Conservation (phyloP, 1,140 invertebrate species). For the Heliconius nattereri region DNA sequence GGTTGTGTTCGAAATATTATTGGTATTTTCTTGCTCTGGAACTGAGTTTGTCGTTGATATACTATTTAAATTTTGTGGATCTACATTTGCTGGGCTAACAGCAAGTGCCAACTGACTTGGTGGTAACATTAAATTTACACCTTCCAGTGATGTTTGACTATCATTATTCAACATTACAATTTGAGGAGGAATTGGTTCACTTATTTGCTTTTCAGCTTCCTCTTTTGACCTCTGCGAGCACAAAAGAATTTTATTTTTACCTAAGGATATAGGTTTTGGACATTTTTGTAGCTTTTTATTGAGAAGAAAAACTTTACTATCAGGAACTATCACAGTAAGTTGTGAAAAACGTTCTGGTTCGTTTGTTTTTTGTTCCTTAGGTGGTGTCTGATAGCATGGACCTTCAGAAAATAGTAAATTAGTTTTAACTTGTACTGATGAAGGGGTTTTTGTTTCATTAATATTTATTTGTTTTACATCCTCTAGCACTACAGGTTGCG, state of each 20-base stretch:
- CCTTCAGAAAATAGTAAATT: neutral
- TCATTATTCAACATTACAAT: neutral
- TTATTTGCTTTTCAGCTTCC: neutral
- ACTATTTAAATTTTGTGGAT: constrained; percentile 30
- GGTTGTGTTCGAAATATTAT: neutral
- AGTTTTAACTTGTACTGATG: neutral
- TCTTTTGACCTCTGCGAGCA: constrained; percentile 19
- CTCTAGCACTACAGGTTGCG: neutral
- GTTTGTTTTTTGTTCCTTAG: neutral
- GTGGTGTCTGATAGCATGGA: neutral
- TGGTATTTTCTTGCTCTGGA: neutral
- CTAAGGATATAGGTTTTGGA: constrained; percentile 39
- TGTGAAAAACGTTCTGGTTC: neutral
- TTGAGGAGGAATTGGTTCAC: neutral
- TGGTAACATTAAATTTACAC: constrained; percentile 50
- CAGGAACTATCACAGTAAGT: neutral
- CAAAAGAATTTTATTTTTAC: constrained; percentile 47
- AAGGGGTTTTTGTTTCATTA: neutral
- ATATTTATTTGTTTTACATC: neutral
- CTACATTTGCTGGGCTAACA: constrained; percentile 44
- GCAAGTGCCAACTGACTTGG: constrained; percentile 46
- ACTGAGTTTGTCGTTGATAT: constrained; percentile 19
- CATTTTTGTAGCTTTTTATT: constrained; percentile 3
- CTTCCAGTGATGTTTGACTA: constrained; percentile 39
- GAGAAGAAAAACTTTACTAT: constrained; percentile 17